Conservation (phyloP, 2,113 vertebrate species). For the Nothoprocta perdicaria region DNA sequence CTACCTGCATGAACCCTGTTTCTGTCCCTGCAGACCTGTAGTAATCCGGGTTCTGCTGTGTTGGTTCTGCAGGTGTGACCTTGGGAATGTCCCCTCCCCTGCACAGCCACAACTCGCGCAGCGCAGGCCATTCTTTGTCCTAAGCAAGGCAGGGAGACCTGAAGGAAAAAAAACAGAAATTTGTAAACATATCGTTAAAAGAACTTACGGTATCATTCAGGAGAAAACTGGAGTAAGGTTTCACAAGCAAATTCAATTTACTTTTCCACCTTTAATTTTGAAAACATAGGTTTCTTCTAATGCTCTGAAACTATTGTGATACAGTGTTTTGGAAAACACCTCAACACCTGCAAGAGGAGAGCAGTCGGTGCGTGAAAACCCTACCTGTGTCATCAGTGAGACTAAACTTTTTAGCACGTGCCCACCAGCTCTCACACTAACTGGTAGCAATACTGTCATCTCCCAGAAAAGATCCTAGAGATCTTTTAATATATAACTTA, state of each 20-base stretch:
- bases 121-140: not conserved
- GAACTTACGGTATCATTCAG: not conserved
- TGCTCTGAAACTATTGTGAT: not conserved
- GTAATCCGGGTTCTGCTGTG: not conserved
- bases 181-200: not conserved
- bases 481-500: not conserved
- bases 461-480: not conserved
- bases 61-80: not conserved
- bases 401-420: fast-evolving
- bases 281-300: not conserved
- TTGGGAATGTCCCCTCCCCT: not conserved
- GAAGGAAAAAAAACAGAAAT: not conserved
- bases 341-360: not conserved
- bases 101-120: not conserved
- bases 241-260: not conserved
- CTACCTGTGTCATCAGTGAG: not conserved
- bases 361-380: too few species aligned
- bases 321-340: not conserved
- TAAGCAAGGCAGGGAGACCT: not conserved
- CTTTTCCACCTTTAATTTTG: not conserved
- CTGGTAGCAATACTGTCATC: not conserved
- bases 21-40: not conserved
- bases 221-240: not conserved
- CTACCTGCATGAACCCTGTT: not conserved
- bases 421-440: not conserved